A percentile compares a stretch with the other conserved stretches of the same genome.
Evolutionary conservation across 2,888 invertebrate species (phyloP).

Genomic region (Eilema caniola): DNA sequence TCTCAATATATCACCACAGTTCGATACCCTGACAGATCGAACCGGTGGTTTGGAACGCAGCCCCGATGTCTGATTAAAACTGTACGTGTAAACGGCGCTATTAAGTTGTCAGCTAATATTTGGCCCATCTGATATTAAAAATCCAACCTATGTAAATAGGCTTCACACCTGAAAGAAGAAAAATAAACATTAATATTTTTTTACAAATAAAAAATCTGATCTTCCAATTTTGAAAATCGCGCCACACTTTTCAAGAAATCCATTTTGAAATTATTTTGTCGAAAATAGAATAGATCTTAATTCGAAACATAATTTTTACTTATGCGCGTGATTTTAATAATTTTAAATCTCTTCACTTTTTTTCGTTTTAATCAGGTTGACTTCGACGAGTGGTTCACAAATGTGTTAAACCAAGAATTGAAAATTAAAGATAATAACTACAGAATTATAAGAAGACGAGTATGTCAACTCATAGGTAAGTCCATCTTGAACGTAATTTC

Average conservation of each 20-base stretch:
- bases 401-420: constrained; percentile 93
- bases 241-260: neutral
- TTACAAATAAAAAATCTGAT: no score
- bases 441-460: constrained; percentile 93
- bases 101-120: neutral
- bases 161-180: no score
- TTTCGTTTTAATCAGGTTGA: constrained; percentile 90
- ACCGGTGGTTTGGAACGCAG: no score
- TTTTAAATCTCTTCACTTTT: neutral
- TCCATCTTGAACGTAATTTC: constrained; percentile 17
- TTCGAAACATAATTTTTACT: no score
- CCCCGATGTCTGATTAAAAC: no score
- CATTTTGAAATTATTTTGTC: neutral
- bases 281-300: no score
- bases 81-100: no score
- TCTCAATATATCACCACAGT: no score
- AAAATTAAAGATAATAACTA: constrained; percentile 94
- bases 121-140: neutral
- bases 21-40: no score
- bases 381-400: constrained; percentile 97
- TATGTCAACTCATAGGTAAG: constrained; percentile 94
- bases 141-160: neutral
- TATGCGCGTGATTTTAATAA: neutral
- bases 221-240: neutral
- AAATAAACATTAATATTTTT: no score